These are phyloP conservation scores for Caranx melampygus DNA, from an alignment of 2,113 vertebrate genomes.

Conservation along the genomic window DNA sequence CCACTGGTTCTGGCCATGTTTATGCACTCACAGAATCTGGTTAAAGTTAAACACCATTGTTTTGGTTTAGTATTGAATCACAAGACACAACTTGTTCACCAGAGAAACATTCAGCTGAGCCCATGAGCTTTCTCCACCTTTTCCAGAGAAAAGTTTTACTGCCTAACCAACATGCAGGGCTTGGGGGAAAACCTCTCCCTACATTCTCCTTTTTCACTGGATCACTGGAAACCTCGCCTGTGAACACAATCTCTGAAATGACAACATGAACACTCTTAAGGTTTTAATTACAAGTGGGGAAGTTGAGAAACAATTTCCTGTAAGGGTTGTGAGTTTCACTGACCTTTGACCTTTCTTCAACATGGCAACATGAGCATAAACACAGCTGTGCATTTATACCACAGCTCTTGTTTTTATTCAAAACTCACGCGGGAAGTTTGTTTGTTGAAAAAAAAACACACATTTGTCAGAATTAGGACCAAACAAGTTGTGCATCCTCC, in stretches of 20 bases:
- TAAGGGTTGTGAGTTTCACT: not conserved
- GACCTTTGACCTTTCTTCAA: constrained; percentile 8
- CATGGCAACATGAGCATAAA: not conserved
- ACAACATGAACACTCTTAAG: not conserved
- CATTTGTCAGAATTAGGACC: constrained; percentile 25
- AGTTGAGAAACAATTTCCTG: not conserved
- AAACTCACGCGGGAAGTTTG: not conserved
- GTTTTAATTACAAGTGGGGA: not conserved
- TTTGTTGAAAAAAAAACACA: constrained; percentile 14
- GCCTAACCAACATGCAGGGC: not conserved
- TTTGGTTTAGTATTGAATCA: not conserved
- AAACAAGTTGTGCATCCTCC: constrained; percentile 20
- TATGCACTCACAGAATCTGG: no score
- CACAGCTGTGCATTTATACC: not conserved
- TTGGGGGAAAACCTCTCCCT: no score
- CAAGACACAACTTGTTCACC: no score
- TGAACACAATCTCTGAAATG: not conserved
- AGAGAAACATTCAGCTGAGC: not conserved
- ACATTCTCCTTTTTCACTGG: not conserved
- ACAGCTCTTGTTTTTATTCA: not conserved
- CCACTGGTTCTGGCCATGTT: no score
- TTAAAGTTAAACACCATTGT: not conserved
- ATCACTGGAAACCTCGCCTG: not conserved
- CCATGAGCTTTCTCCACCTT: not conserved
- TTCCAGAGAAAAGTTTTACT: not conserved